These are phyloP conservation scores for Monarcha castaneiventris DNA, from an alignment of 2,113 vertebrate species.

Conservation along the genomic window DNA sequence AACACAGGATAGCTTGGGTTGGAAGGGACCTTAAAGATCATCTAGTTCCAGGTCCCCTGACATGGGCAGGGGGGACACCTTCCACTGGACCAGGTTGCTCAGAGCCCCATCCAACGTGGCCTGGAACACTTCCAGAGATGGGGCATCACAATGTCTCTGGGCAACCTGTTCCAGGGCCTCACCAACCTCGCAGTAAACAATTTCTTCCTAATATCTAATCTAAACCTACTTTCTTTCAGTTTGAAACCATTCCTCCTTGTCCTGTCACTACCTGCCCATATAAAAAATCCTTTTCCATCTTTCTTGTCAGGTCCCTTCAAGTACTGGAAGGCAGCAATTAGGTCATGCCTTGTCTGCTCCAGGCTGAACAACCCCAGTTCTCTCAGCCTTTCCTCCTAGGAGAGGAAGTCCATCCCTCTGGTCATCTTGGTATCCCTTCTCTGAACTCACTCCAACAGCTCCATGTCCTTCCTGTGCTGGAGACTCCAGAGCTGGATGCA, in stretches of 20 bases:
- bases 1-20: background rate
- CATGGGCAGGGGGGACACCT: background rate
- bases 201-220: background rate
- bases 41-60: background rate
- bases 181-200: background rate
- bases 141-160: background rate
- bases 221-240: background rate
- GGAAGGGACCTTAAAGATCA: background rate
- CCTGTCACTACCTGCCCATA: background rate
- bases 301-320: background rate
- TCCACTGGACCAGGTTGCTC: background rate
- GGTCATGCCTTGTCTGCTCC: fast-evolving
- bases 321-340: background rate
- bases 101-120: background rate
- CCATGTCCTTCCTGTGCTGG: background rate
- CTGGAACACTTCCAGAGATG: background rate
- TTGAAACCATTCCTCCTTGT: background rate
- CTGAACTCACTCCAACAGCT: background rate
- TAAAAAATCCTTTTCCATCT: background rate
- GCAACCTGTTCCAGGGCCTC: no score
- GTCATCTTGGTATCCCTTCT: background rate
- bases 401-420: background rate
- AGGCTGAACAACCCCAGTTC: background rate
- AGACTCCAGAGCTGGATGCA: background rate
- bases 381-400: background rate